Evolutionary conservation across 2,888 invertebrate genomes (phyloP).

Genomic region (Lasioglossum zephyrum): DNA sequence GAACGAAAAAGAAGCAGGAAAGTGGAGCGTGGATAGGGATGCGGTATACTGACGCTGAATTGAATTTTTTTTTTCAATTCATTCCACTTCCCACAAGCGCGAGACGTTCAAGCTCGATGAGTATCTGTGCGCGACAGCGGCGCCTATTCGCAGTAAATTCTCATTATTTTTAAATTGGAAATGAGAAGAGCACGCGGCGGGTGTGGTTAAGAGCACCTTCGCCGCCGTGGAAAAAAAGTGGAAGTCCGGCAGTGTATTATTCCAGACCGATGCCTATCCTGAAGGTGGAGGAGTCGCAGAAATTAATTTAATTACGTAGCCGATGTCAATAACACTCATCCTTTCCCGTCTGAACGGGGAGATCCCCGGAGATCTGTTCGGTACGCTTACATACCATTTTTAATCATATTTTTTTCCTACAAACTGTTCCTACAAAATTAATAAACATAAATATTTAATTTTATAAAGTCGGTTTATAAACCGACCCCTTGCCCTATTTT

Average conservation of each 20-base stretch:
- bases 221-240: slow-evolving; percentile 37
- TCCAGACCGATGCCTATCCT: slow-evolving; percentile 63
- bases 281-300: slow-evolving; percentile 61
- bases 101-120: slow-evolving; percentile 71
- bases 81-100: slow-evolving; percentile 69
- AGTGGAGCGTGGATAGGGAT: not conserved
- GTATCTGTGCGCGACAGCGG: slow-evolving; percentile 75
- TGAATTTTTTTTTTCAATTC: slow-evolving; percentile 77
- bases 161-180: slow-evolving; percentile 80
- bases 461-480: not conserved
- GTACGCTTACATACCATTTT: not conserved
- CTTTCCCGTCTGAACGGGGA: slow-evolving; percentile 32
- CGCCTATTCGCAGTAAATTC: slow-evolving; percentile 72
- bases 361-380: not conserved
- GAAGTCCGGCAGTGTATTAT: slow-evolving; percentile 62
- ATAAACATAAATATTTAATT: not conserved
- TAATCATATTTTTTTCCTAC: not conserved
- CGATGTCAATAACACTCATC: slow-evolving; percentile 66
- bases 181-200: slow-evolving; percentile 73
- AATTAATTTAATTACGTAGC: slow-evolving; percentile 70
- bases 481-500: too few relatives aligned
- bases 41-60: slow-evolving; percentile 71
- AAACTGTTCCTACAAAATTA: not conserved
- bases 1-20: not conserved
- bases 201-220: slow-evolving; percentile 67